A percentile compares a stretch with the other conserved stretches of the same genome.
Evolutionary conservation across 1,140 invertebrate genomes (phyloP).

Genomic region (Leptinotarsa texana): DNA sequence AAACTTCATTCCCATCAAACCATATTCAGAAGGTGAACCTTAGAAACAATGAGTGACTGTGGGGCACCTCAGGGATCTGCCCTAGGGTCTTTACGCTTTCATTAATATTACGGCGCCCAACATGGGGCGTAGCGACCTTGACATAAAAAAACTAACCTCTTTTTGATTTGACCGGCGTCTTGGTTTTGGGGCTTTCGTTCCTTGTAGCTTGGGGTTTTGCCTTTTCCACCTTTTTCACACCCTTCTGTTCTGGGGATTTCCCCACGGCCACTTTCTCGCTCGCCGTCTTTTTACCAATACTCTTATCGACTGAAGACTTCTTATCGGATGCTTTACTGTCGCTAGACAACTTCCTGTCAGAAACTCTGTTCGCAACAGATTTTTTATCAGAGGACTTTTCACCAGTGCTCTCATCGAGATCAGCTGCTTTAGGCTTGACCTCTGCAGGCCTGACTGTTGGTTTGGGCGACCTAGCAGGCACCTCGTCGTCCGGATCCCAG

Average conservation of each 20-base stretch:
- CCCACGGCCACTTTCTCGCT: background rate
- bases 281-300: background rate
- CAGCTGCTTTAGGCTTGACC: constrained; percentile 14
- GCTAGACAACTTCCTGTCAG: background rate
- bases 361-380: background rate
- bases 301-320: constrained; percentile 1
- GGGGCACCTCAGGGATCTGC: no score
- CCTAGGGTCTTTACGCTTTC: no score
- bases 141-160: constrained; percentile 13
- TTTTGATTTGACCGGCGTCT: constrained; percentile 11
- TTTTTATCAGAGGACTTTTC: background rate
- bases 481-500: constrained; percentile 68
- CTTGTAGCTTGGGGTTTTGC: background rate
- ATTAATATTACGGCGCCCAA: background rate
- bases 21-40: background rate
- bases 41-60: background rate
- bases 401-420: background rate
- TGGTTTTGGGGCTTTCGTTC: constrained; percentile 8
- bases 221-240: background rate
- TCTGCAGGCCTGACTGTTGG: constrained; percentile 4
- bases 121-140: background rate
- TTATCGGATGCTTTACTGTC: background rate
- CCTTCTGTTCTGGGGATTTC: background rate
- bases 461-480: constrained; percentile 17
- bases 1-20: background rate